Evolutionary conservation across 2,113 vertebrate species (phyloP).

Genomic region (Poeciliopsis occidentalis): DNA sequence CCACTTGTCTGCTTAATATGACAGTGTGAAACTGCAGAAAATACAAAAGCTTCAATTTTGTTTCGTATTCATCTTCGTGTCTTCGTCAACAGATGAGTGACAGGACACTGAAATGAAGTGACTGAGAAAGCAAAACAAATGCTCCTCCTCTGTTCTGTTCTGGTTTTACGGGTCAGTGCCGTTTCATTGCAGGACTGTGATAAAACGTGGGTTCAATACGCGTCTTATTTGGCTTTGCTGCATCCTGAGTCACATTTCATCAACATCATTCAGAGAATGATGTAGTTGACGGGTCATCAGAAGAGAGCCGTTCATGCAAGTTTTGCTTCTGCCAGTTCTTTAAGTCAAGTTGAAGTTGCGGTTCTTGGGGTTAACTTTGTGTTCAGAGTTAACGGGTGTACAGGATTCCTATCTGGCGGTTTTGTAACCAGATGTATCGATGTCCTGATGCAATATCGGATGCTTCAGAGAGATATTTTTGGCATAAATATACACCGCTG

Average conservation of each 20-base stretch:
- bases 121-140: neutral
- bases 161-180: neutral
- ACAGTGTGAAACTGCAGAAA: neutral
- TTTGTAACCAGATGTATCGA: neutral
- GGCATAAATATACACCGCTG: neutral
- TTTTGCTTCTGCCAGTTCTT: neutral
- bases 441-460: neutral
- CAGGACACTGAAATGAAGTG: neutral
- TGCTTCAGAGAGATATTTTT: neutral
- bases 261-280: neutral
- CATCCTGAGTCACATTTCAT: neutral
- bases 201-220: neutral
- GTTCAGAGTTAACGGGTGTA: too few species aligned
- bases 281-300: neutral
- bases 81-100: neutral
- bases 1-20: neutral
- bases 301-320: neutral
- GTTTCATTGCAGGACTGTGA: neutral
- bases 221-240: neutral
- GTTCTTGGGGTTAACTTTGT: too few species aligned
- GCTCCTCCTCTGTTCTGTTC: neutral
- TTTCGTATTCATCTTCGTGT: neutral
- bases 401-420: too few species aligned
- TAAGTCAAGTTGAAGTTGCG: neutral
- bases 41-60: neutral